Conservation (phyloP, 2,113 vertebrate species). For the Cichladusa arquata region DNA sequence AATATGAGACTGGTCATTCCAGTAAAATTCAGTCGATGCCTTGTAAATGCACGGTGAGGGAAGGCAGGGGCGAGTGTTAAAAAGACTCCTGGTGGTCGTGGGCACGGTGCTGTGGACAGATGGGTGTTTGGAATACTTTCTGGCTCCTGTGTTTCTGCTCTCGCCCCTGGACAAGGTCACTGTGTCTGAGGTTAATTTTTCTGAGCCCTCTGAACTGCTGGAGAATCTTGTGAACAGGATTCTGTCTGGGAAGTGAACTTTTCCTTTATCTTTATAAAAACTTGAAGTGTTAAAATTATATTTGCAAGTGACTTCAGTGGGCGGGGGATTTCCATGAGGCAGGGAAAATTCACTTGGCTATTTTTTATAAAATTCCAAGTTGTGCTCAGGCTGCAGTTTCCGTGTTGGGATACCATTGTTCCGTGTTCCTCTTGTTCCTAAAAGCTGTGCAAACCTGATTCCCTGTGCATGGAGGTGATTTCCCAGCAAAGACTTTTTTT, state of each 20-base stretch:
- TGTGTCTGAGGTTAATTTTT: background rate
- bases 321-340: background rate
- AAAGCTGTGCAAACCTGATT: background rate
- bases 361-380: background rate
- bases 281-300: background rate
- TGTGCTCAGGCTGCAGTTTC: background rate
- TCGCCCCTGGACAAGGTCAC: background rate
- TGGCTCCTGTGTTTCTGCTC: background rate
- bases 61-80: background rate
- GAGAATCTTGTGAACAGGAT: background rate
- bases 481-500: background rate
- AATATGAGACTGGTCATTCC: background rate
- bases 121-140: background rate
- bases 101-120: background rate
- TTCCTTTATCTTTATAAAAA: background rate
- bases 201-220: background rate
- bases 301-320: background rate
- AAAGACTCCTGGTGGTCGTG: background rate
- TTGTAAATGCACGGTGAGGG: background rate
- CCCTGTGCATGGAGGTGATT: background rate
- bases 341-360: background rate
- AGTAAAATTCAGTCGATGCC: background rate
- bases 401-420: fast-evolving
- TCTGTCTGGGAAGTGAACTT: background rate
- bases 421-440: background rate